phyloP scores from a whole-genome alignment of 2,888 invertebrate species.

The Ichneumon xanthorius region DNA sequence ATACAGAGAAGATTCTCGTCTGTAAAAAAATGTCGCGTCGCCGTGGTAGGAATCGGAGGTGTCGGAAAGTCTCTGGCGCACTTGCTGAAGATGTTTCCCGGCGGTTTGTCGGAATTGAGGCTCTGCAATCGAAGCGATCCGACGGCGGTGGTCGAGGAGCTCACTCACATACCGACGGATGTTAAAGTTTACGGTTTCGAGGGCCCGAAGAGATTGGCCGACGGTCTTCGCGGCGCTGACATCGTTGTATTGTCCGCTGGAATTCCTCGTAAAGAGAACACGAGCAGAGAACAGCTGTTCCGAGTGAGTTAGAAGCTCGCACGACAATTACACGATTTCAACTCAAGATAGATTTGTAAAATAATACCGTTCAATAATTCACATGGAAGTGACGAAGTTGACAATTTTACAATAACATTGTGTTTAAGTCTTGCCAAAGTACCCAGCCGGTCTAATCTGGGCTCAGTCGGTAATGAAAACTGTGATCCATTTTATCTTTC shows the following conservation, averaged over 20 bases:
- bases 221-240: constrained; percentile 87
- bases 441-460: fast-evolving
- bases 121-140: constrained; percentile 56
- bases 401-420: no score
- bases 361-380: no score
- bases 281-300: constrained; percentile 88
- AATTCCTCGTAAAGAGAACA: constrained; percentile 87
- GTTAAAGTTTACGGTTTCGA: constrained; percentile 53
- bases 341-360: no score
- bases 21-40: constrained; percentile 45
- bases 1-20: neutral
- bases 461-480: no score
- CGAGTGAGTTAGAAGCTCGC: constrained; percentile 75
- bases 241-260: constrained; percentile 85
- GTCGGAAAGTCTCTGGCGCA: constrained; percentile 63
- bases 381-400: no score
- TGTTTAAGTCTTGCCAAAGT: no score
- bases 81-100: constrained; percentile 57
- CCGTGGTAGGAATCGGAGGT: constrained; percentile 60
- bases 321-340: neutral
- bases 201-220: constrained; percentile 82
- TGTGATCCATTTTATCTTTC: no score
- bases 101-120: constrained; percentile 51
- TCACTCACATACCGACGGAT: constrained; percentile 67
- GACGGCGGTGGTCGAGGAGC: constrained; percentile 63